phyloP scores from a whole-genome alignment of 2,797 vertebrate genomes.

The Cuniculus paca region DNA sequence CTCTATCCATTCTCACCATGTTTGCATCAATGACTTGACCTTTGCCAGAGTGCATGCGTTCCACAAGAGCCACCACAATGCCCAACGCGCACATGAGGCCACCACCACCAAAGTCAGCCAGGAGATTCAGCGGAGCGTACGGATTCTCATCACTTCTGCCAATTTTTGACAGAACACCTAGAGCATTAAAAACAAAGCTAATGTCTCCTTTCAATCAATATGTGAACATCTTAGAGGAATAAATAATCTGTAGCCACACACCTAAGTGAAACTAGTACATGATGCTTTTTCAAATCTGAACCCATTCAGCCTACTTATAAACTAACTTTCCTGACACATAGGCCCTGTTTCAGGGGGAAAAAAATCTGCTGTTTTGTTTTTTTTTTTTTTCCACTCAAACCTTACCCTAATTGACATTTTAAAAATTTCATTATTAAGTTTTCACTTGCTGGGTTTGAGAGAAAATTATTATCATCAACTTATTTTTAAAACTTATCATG shows the following conservation, averaged over 20 bases:
- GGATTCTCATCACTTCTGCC: slow-evolving; percentile 94
- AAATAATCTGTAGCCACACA: background rate
- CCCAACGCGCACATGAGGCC: slow-evolving; percentile 94
- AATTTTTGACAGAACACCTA: slow-evolving; percentile 95
- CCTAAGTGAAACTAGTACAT: background rate
- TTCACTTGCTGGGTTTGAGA: background rate
- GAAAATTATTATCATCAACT: background rate
- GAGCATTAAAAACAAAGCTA: background rate
- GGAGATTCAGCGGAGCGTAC: slow-evolving; percentile 92
- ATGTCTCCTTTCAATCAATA: background rate
- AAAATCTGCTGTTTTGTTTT: background rate
- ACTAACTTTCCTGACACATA: background rate
- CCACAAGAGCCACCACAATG: slow-evolving; percentile 93
- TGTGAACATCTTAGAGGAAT: background rate
- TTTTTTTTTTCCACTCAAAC: background rate
- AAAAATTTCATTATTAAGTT: slow-evolving; percentile 21
- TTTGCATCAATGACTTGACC: slow-evolving; percentile 96
- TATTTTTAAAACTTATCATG: background rate
- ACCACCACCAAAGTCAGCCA: slow-evolving; percentile 96
- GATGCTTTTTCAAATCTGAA: background rate
- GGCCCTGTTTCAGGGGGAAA: too few species aligned
- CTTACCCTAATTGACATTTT: background rate
- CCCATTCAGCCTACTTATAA: background rate
- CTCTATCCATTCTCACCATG: slow-evolving; percentile 92
- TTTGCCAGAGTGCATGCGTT: slow-evolving; percentile 93